These are phyloP conservation scores for Drosophila bipectinata DNA, from an alignment of 1,140 invertebrate species.

Conservation along the genomic window DNA sequence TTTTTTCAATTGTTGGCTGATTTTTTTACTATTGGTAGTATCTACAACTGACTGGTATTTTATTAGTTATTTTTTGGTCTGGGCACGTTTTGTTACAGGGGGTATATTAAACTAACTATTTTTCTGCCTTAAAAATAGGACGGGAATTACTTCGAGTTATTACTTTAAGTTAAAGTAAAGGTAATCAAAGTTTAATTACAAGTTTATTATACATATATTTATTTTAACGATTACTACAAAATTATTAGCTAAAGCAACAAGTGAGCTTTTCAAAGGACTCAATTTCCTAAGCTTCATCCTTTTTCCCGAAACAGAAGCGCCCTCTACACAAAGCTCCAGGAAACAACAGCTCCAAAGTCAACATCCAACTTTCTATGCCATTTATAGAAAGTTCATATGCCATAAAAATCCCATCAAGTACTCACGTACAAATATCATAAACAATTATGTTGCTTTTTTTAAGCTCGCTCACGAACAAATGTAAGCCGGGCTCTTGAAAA, in stretches of 20 bases:
- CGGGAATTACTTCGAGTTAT: no score
- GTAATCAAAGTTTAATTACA: no score
- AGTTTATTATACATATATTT: no score
- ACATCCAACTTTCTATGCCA: constrained; percentile 28
- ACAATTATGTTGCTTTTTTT: constrained; percentile 18
- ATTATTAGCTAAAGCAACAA: constrained; percentile 39
- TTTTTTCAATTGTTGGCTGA: constrained; percentile 26
- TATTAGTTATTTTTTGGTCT: constrained; percentile 27
- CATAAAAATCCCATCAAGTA: constrained; percentile 38
- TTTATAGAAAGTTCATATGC: constrained; percentile 44
- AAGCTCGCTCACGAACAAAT: constrained; percentile 36
- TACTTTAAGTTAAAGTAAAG: no score
- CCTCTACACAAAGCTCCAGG: constrained; percentile 49
- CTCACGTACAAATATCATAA: constrained; percentile 26
- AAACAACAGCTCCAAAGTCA: constrained; percentile 8
- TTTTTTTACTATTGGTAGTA: constrained; percentile 23
- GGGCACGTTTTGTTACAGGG: constrained; percentile 48
- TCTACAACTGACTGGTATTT: constrained; percentile 2
- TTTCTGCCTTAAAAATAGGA: no score
- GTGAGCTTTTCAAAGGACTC: constrained; percentile 43
- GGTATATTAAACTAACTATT: not conserved
- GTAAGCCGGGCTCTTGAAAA: constrained; percentile 32
- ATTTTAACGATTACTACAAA: not conserved
- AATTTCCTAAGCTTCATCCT: constrained; percentile 42
- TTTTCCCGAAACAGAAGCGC: constrained; percentile 39